These are phyloP conservation scores for Gulo gulo DNA, from an alignment of 2,113 vertebrate species.

Conservation along the genomic window DNA sequence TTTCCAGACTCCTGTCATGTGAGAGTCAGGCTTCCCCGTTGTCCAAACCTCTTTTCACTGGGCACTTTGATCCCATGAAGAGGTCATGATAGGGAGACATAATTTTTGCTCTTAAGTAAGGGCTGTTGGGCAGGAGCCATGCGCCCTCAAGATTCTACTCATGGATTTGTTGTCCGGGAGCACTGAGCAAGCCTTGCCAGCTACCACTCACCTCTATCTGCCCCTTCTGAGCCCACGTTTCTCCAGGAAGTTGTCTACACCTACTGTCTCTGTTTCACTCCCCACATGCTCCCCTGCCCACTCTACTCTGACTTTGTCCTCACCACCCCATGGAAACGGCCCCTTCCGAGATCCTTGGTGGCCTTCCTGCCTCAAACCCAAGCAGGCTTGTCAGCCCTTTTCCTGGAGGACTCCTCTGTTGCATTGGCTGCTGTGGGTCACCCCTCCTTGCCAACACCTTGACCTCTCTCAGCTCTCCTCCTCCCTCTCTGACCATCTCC, in stretches of 20 bases:
- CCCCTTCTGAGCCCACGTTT: background rate
- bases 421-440: rapidly evolving
- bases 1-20: background rate
- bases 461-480: background rate
- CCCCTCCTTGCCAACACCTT: background rate
- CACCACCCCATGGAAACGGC: rapidly evolving
- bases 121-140: background rate
- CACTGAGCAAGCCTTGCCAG: background rate
- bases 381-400: background rate
- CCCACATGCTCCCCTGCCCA: rapidly evolving
- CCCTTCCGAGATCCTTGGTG: background rate
- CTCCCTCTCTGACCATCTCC: background rate
- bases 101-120: background rate
- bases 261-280: rapidly evolving
- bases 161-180: background rate
- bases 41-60: background rate
- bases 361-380: background rate
- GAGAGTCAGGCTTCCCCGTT: background rate
- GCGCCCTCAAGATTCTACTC: background rate
- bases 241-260: background rate
- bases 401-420: background rate
- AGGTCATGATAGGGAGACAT: background rate
- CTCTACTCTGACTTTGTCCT: background rate
- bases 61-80: background rate
- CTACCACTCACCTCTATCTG: background rate